Evolutionary conservation across 2,888 invertebrate genomes (phyloP), one percentile per base, ranked within the genome.

Genomic region (Strigamia transsilvanica): DNA sequence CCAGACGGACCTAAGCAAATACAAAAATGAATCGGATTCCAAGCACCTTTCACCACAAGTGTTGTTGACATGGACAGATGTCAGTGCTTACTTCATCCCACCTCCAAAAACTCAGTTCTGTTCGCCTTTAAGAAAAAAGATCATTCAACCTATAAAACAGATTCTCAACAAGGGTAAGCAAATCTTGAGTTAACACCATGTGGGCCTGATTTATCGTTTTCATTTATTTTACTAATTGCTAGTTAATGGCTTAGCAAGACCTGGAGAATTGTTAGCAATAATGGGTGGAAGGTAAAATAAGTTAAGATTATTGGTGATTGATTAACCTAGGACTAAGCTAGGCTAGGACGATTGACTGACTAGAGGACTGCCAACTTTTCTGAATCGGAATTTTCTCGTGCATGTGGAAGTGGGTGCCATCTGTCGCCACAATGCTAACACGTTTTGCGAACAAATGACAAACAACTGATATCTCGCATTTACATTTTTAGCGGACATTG

Each of bases 201-300:
- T 27, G 15, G 9, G 21, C 6, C 3, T 23, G 23, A 12, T 13
- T 23, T 38, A 38, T 38, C 34, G 6, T 38, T 10, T 38, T 6
- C 1, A 7, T 5, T 9, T 38, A 6, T 38, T 6, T 38, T 7
- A 18, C 32, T 12, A 10, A 32, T 73, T 38, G 2, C 32, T 5
- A 73, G 73, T 73, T 32, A 73, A 10, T n/a, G 73, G 73, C 27
- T 27, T 73, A 27, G 73, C 73, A 12, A 73, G 27, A 73, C 94
- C 96, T 0, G 96, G 96, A 0, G 95, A 96, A 87, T 88, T 96
- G 34, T 89, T 96, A 79, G 95, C 96, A 1, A 93, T 96, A 79
- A 92, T 97, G 92, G 96, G 96, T 0, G 85, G 87, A 42, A 83
- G 83, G 83, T 83, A 73, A 78, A 38, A 73, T 13, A 80, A 4